Percentiles rank a stretch among this genome's conserved stretches.
Conservation (phyloP, 1,140 invertebrate species). For the Drosophila yakuba region DNA sequence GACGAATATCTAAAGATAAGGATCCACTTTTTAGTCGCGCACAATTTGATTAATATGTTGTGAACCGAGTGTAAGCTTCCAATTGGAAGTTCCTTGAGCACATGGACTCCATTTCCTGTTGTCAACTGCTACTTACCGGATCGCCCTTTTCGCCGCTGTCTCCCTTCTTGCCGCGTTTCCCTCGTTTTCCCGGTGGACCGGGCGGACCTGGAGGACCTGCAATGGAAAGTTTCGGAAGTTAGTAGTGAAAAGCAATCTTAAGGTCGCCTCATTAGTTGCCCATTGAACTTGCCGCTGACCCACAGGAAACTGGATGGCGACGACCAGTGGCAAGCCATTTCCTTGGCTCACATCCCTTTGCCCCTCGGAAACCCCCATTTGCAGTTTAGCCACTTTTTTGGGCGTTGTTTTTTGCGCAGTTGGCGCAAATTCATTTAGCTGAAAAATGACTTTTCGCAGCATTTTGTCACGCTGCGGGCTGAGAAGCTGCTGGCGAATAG, state of each 20-base stretch:
- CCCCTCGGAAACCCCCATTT: background rate
- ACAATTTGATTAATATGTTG: background rate
- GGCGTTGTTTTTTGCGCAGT: constrained; percentile 67
- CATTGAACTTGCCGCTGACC: constrained; percentile 71
- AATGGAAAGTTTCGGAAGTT: constrained; percentile 54
- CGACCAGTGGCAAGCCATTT: constrained; percentile 45
- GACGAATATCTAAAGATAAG: too few relatives aligned
- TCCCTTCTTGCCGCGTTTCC: constrained; percentile 95
- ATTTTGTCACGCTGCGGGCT: constrained; percentile 56
- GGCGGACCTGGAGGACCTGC: constrained; percentile 90
- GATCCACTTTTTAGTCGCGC: background rate
- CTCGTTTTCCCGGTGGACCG: constrained; percentile 92
- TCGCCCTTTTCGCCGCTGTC: constrained; percentile 92
- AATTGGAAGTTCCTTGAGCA: background rate
- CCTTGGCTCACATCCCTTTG: constrained; percentile 8
- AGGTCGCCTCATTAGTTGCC: constrained; percentile 74
- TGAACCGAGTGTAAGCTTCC: background rate
- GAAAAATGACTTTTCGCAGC: constrained; percentile 80
- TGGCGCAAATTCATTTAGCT: constrained; percentile 81
- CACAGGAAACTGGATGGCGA: constrained; percentile 22
- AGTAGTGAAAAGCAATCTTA: constrained; percentile 48
- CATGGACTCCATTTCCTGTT: background rate
- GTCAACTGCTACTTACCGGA: constrained; percentile 86
- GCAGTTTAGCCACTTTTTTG: constrained; percentile 26
- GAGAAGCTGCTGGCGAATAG: constrained; percentile 28